Base-by-base conservation (phyloP, 2,113 vertebrate species). In the Festucalex cinctus region DNA sequence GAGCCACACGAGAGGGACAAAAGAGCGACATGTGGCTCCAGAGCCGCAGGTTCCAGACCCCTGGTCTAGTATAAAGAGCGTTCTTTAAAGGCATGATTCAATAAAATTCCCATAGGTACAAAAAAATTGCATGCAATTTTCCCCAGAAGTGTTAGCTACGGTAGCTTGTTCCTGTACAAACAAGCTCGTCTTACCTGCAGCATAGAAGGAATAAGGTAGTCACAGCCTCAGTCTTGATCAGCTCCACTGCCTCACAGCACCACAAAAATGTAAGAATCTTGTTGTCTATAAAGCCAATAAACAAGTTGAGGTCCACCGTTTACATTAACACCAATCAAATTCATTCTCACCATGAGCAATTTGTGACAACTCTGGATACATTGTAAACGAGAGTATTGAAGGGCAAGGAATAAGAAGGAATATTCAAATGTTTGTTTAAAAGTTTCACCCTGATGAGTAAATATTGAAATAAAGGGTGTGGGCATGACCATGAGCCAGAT, bases 391-490 rank as follows among this genome's bases (percentile, higher is more conserved):
- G 19, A 51, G 48, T 51, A 51, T 51, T 20, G 20, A 51, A 1
- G 28, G 48, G 19, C 48, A 51, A 51, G n/a, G n/a, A n/a, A n/a
- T n/a, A n/a, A n/a, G n/a, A 36, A 17, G 35, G 9, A 59, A 59
- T 20, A 35, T 59, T 59, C 32, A 59, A 36, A 59, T 36, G 56
- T 51, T n/a, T 51, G 20, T 51, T 51, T 51, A 51, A 51, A 7
- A 51, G 48, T 51, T 22, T n/a, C 28, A 36, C 17, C 35, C 19
- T 59, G 32, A 10, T n/a, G 28, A 59, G 57, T 20, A 35, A 59
- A 59, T 59, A 59, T 59, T 59, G 57, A 59, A 36, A 37, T 5
- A 59, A 59, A 35, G 56, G 56, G 57, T 59, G 57, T 59, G 32
- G 28, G 57, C 16, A 26, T 57, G 26, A 19, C 28, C 9, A 9